These are phyloP conservation scores for Myoxocephalus aenaeus DNA, from an alignment of 2,797 vertebrate species.

Conservation along the genomic window DNA sequence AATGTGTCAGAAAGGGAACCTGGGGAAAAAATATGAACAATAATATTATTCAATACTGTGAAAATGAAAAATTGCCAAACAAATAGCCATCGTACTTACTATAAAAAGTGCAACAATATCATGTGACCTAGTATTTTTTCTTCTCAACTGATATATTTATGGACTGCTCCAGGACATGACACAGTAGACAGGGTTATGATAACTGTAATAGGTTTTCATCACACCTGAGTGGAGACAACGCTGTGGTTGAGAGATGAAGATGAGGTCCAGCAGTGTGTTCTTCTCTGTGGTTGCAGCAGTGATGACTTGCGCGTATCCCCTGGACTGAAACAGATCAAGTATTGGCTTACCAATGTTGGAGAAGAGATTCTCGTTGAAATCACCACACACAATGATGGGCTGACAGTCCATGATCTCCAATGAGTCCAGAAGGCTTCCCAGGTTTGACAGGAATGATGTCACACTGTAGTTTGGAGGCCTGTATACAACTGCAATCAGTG, in stretches of 20 bases:
- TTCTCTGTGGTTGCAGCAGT: conserved; percentile 39
- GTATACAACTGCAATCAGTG: conserved; percentile 18
- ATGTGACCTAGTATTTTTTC: not conserved
- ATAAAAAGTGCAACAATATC: not conserved
- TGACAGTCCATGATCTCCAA: conserved; percentile 30
- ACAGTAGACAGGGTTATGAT: not conserved
- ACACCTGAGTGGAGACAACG: not conserved
- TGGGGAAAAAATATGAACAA: not conserved
- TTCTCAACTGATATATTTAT: not conserved
- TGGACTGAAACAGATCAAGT: conserved; percentile 12
- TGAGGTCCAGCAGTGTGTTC: conserved; percentile 24
- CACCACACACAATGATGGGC: conserved; percentile 34
- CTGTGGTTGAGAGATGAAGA: conserved; percentile 26
- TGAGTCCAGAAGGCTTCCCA: conserved; percentile 21
- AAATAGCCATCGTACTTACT: not conserved
- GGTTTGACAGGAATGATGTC: not conserved
- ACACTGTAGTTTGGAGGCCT: conserved; percentile 30
- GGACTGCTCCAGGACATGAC: not conserved
- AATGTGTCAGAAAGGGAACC: not conserved
- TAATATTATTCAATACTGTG: conserved; percentile 2
- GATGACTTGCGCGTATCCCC: conserved; percentile 36
- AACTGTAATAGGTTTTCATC: not conserved
- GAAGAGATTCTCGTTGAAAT: conserved; percentile 29
- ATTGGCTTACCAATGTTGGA: not conserved
- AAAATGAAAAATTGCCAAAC: not conserved